A percentile compares a stretch with the other conserved stretches of the same genome.
Evolutionary conservation across 2,888 invertebrate species (phyloP).

Genomic region (Noctua comes): DNA sequence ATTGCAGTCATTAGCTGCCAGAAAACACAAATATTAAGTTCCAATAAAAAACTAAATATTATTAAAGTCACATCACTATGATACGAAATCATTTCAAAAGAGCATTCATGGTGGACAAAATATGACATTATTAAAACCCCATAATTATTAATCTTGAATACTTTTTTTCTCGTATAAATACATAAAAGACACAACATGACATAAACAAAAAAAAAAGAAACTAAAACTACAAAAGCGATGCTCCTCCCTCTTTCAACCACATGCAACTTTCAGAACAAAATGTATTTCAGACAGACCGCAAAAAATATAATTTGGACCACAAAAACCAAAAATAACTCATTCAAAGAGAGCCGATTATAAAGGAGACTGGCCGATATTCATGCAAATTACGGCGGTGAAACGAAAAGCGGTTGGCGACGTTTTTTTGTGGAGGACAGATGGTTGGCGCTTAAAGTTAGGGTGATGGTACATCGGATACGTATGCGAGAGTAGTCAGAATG

Average conservation of each 20-base stretch:
- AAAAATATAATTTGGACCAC: slow-evolving; percentile 32
- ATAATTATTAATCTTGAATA: not conserved
- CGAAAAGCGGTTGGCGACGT: slow-evolving; percentile 56
- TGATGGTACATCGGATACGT: slow-evolving; percentile 21
- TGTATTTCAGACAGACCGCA: slow-evolving; percentile 29
- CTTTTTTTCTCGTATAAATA: not conserved
- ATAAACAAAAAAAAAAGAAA: not conserved
- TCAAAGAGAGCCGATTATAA: slow-evolving; percentile 62
- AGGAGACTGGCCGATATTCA: slow-evolving; percentile 62
- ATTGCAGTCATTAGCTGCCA: too few species aligned
- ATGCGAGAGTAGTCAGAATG: not conserved
- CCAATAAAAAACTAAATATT: not conserved
- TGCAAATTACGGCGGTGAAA: slow-evolving; percentile 67
- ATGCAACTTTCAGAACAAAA: slow-evolving; percentile 14
- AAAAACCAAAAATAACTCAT: slow-evolving; percentile 60
- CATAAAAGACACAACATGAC: not conserved
- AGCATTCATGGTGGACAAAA: not conserved
- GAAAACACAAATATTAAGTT: not conserved
- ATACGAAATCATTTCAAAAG: not conserved
- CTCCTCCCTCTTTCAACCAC: not conserved
- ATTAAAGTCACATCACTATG: not conserved
- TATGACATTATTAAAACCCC: not conserved
- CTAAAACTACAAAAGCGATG: not conserved
- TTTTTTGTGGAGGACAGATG: slow-evolving; percentile 67
- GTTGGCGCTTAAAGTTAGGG: slow-evolving; percentile 55